Evolutionary conservation across 2,797 vertebrate species (phyloP).

Genomic region (Sebastes nivosus): DNA sequence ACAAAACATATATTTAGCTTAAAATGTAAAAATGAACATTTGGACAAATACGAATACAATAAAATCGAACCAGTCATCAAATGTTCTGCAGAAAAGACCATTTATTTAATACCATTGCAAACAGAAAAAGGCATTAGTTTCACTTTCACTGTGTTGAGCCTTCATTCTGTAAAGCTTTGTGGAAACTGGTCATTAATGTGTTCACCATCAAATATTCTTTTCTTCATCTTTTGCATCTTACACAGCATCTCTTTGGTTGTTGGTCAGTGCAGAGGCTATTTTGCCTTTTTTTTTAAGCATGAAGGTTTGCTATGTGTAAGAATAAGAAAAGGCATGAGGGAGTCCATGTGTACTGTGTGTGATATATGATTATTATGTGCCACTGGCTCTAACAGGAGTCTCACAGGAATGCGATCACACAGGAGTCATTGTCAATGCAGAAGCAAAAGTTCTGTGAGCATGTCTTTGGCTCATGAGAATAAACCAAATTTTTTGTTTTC

Average conservation of each 20-base stretch:
- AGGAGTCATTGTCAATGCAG: neutral
- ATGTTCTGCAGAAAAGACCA: neutral
- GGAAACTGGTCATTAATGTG: neutral
- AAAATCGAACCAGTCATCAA: neutral
- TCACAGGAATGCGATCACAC: slow-evolving; percentile 1
- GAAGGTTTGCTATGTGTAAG: neutral
- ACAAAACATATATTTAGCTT: too few species aligned
- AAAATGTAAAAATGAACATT: too few species aligned
- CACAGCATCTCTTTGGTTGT: neutral
- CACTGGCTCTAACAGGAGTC: neutral
- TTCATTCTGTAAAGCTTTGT: slow-evolving; percentile 31
- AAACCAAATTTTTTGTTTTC: neutral
- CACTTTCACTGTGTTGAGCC: neutral
- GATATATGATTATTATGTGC: neutral
- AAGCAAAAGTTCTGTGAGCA: neutral
- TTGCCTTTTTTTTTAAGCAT: neutral
- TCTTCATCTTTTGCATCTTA: neutral
- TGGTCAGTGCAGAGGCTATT: neutral
- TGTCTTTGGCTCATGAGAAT: neutral
- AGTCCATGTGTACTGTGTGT: neutral
- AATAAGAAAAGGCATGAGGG: neutral
- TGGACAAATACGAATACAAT: neutral
- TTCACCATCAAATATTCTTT: neutral
- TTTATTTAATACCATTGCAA: neutral
- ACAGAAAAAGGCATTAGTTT: neutral